Conservation (phyloP, 2,888 invertebrate genomes). For the Brachylomia viminalis region DNA sequence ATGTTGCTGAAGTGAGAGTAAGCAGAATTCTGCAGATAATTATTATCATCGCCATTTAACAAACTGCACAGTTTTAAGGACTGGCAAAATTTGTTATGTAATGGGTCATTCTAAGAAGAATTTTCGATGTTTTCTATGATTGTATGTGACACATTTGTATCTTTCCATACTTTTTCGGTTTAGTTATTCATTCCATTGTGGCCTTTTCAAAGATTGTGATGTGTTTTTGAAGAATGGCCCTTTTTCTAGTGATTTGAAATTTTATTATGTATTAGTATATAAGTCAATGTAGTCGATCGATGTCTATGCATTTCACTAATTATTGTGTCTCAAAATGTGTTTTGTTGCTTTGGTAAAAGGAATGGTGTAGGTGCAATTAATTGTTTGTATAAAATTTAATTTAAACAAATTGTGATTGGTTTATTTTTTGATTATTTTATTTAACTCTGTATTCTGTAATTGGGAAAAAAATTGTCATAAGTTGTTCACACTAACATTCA, state of each 20-base stretch:
- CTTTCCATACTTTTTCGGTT: neutral
- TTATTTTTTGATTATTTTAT: neutral
- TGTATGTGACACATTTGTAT: constrained; percentile 6
- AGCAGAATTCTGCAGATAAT: neutral
- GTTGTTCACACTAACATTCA: constrained; percentile 3
- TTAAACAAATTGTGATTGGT: neutral
- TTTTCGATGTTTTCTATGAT: neutral
- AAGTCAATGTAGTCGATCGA: constrained; percentile 20
- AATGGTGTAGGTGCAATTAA: constrained; percentile 49
- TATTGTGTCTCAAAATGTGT: constrained; percentile 13
- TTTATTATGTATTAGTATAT: constrained; percentile 14
- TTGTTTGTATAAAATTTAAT: neutral
- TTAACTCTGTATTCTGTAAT: too few relatives aligned
- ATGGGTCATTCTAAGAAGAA: neutral
- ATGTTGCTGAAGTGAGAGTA: neutral
- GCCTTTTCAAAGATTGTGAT: constrained; percentile 5
- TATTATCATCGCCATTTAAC: neutral
- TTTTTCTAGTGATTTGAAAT: neutral
- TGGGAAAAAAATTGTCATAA: neutral
- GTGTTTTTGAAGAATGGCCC: neutral
- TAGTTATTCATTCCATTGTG: constrained; percentile 34
- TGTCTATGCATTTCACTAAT: constrained; percentile 43
- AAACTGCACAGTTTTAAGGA: neutral
- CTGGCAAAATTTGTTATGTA: neutral
- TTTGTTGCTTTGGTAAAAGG: constrained; percentile 6